These are phyloP conservation scores for Micromys minutus DNA, from an alignment of 2,113 vertebrate species.

Conservation along the genomic window DNA sequence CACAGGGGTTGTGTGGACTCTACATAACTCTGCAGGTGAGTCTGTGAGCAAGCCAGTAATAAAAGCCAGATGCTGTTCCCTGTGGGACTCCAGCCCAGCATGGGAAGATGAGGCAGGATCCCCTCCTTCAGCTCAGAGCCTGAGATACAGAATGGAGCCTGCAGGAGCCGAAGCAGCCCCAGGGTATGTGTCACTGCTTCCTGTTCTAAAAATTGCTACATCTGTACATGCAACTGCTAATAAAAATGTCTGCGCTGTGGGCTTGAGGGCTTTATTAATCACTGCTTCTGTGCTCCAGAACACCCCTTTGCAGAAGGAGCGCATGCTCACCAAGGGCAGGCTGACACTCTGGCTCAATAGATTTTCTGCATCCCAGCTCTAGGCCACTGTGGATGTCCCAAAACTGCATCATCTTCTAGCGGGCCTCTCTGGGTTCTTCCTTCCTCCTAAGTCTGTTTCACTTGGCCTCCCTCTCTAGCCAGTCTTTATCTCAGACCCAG, in stretches of 20 bases:
- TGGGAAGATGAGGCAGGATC: background rate
- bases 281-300: background rate
- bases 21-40: background rate
- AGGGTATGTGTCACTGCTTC: slow-evolving; percentile 51
- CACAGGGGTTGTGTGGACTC: background rate
- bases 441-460: background rate
- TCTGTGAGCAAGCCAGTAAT: background rate
- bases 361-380: background rate
- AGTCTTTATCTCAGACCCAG: background rate
- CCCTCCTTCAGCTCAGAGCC: background rate
- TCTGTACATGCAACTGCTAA: slow-evolving; percentile 69
- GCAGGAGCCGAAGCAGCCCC: background rate
- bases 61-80: background rate
- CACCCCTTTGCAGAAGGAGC: background rate
- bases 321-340: too few species aligned
- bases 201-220: slow-evolving; percentile 69
- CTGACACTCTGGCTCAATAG: background rate
- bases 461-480: background rate
- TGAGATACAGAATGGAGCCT: background rate
- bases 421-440: background rate
- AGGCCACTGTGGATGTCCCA: accelerated
- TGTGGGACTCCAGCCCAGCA: background rate
- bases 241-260: slow-evolving; percentile 57
- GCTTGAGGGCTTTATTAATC: slow-evolving; percentile 54
- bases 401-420: accelerated